Evolutionary conservation across 1,140 invertebrate species (phyloP).

Genomic region (Drosophila varians): DNA sequence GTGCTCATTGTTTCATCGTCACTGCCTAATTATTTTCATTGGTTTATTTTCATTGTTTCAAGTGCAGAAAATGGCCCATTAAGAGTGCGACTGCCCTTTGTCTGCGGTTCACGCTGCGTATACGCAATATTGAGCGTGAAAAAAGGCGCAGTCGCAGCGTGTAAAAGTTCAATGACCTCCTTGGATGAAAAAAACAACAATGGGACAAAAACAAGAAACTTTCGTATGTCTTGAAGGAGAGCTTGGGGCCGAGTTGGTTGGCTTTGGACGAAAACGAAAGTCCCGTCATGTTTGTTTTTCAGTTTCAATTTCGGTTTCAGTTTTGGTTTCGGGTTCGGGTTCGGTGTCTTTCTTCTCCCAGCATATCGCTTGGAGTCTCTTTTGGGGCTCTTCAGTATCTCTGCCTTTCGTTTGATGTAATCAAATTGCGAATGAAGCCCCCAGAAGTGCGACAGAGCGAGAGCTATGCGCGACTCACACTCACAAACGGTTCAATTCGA

Average conservation of each 20-base stretch:
- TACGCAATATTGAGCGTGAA: conserved; percentile 50
- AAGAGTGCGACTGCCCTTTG: conserved; percentile 37
- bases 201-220: conserved; percentile 35
- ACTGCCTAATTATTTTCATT: conserved; percentile 27
- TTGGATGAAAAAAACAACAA: no score
- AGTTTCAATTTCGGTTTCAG: conserved; percentile 27
- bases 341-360: conserved; percentile 36
- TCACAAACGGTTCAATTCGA: neutral
- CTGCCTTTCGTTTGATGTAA: conserved; percentile 71
- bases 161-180: conserved; percentile 55
- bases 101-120: conserved; percentile 50
- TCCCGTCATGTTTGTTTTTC: conserved; percentile 58
- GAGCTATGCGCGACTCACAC: conserved; percentile 1
- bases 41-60: conserved; percentile 19
- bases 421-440: conserved; percentile 70
- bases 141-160: conserved; percentile 45
- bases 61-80: conserved; percentile 5
- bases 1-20: conserved; percentile 7
- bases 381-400: neutral
- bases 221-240: conserved; percentile 46
- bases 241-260: conserved; percentile 65
- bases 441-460: neutral
- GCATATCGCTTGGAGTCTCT: conserved; percentile 36
- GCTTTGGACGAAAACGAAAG: conserved; percentile 73
- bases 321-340: neutral